These are phyloP conservation scores for Mythimna albipuncta DNA, from an alignment of 2,888 invertebrate genomes.

Conservation along the genomic window DNA sequence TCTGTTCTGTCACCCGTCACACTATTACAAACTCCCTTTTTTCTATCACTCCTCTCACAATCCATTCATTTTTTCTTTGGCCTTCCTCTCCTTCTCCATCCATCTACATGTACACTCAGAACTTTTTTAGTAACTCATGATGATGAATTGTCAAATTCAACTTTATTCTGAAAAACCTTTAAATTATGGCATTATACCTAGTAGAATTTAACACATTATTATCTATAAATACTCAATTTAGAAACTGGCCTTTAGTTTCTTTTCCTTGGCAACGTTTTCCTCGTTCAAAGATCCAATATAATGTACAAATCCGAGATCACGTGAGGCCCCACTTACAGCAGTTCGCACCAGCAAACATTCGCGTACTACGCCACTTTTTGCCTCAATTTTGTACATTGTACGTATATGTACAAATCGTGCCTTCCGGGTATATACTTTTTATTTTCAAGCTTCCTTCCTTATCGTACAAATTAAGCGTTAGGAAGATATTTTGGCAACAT, in stretches of 20 bases:
- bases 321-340: conserved; percentile 14
- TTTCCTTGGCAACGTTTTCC: conserved; percentile 21
- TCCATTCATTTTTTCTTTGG: too few relatives aligned
- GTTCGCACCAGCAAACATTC: conserved; percentile 28
- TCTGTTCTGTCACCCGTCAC: too few relatives aligned
- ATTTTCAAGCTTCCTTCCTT: conserved; percentile 38
- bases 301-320: conserved; percentile 10
- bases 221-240: not conserved
- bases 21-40: too few relatives aligned
- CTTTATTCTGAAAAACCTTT: too few relatives aligned
- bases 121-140: too few relatives aligned
- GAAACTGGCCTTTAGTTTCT: not conserved
- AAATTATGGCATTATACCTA: too few relatives aligned
- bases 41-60: too few relatives aligned
- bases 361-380: conserved; percentile 11
- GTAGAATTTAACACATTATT: not conserved
- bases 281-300: conserved; percentile 13
- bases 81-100: too few relatives aligned
- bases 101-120: too few relatives aligned
- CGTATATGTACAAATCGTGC: conserved; percentile 26
- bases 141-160: too few relatives aligned
- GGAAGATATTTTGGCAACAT: conserved; percentile 42
- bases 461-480: conserved; percentile 49
- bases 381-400: conserved; percentile 34
- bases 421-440: conserved; percentile 47